Percentiles rank a stretch among this genome's conserved stretches.
phyloP scores from a whole-genome alignment of 2,113 vertebrate species.

The Polypterus bichir region DNA sequence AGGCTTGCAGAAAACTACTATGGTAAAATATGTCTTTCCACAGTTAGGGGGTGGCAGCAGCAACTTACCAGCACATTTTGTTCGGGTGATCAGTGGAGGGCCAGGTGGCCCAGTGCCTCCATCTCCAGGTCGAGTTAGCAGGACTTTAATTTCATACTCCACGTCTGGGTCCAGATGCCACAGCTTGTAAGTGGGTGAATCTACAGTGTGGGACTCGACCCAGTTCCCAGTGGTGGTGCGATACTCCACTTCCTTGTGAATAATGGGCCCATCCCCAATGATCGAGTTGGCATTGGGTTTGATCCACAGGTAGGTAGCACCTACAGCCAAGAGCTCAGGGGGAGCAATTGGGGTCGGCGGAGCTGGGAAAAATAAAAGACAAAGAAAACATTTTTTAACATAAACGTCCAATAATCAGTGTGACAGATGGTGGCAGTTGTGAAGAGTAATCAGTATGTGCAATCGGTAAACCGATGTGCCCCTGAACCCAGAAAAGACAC shows the following conservation, averaged over 20 bases:
- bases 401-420: no score
- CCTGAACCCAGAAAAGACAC: no score
- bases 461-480: no score
- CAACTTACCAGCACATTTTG: conserved; percentile 83
- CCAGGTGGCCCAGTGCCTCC: conserved; percentile 87
- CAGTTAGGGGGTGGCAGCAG: no score
- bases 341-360: conserved; percentile 90
- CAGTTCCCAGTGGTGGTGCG: conserved; percentile 85
- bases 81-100: conserved; percentile 81
- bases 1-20: no score
- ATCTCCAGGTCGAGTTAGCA: conserved; percentile 83
- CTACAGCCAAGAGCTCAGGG: conserved; percentile 80
- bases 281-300: conserved; percentile 97
- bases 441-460: no score
- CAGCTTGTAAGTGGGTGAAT: conserved; percentile 87
- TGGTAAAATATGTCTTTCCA: no score
- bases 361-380: conserved; percentile 42
- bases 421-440: no score
- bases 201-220: conserved; percentile 87
- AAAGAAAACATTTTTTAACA: no score
- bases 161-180: conserved; percentile 94
- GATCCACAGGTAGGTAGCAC: conserved; percentile 95
- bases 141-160: conserved; percentile 91
- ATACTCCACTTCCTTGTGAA: conserved; percentile 90
- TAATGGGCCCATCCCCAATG: conserved; percentile 91